Evolutionary conservation across 2,113 vertebrate species (phyloP), one percentile per base, ranked within the genome.

Genomic region (Odocoileus hemionus): DNA sequence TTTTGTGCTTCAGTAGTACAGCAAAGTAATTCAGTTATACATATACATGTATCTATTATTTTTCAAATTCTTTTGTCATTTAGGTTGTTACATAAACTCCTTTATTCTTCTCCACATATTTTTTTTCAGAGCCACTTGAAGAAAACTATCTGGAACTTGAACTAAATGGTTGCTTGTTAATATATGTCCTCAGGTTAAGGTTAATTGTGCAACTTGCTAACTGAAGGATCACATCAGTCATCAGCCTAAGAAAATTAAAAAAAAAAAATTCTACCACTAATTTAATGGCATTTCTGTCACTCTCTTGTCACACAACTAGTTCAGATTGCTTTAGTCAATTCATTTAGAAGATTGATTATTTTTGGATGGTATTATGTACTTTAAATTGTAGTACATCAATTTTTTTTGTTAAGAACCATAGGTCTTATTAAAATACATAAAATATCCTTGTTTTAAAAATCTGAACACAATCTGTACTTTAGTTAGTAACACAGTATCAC

Each of bases 141-240:
- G 45, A 89, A 86, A 30, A 67, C 1, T 6, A 80, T 90, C 39
- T 92, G 28, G 93, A 93, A 80, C 13, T 6, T 39, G n/a, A 89
- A 64, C 12, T 25, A 23, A 70, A 89, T 52, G 15, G 11, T 2
- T 76, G 90, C 87, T 94, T 95, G n/a, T 96, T 97, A 95, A 70
- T 94, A 67, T 10, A 74, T 83, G 52, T 92, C 96, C 84, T 97
- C 64, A 76, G 79, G 79, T 96, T 61, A 97, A 76, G 61, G 61
- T 55, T 64, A 80, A 95, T 61, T 94, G 64, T 89, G 23, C 47
- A 82, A 96, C 47, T 50, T 96, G 88, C 89, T 97, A 89, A 97
- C 67, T 80, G 89, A 74, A 57, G 60, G 70, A 58, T 57, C 55
- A 95, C n/a, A 57, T 85, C 84, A 91, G 64, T 78, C 25, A 52